A percentile compares a stretch with the other conserved stretches of the same genome.
Conservation (phyloP, 2,113 vertebrate genomes). For the Tragelaphus strepsiceros region DNA sequence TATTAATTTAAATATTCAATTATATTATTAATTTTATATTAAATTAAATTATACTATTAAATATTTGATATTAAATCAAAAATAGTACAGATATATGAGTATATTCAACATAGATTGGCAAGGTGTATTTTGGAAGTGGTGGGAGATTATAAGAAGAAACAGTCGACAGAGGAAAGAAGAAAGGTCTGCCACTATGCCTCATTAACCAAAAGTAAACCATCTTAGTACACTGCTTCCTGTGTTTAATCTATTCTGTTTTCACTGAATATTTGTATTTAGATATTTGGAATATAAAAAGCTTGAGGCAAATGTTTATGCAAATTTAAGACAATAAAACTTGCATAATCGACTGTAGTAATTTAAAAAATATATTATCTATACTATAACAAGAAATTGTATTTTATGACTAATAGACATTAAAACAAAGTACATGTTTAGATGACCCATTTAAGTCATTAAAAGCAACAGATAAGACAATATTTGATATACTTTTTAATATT, state of each 20-base stretch:
- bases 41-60: background rate
- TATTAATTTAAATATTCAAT: background rate
- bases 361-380: background rate
- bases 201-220: background rate
- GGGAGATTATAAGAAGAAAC: background rate
- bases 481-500: background rate
- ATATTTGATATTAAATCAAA: background rate
- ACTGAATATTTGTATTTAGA: background rate
- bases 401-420: background rate
- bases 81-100: background rate
- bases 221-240: background rate
- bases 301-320: fast-evolving
- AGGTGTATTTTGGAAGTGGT: background rate
- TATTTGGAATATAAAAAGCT: background rate
- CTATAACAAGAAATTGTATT: background rate
- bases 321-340: background rate
- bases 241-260: background rate
- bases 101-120: background rate
- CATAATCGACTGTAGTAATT: background rate
- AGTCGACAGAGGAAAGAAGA: background rate
- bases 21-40: background rate
- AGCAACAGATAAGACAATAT: background rate
- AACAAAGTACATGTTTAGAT: background rate
- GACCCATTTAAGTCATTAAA: background rate
- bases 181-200: background rate